A percentile compares a stretch with the other conserved stretches of the same genome.
Conservation (phyloP, 2,888 invertebrate genomes). For the Campoplex nolae region DNA sequence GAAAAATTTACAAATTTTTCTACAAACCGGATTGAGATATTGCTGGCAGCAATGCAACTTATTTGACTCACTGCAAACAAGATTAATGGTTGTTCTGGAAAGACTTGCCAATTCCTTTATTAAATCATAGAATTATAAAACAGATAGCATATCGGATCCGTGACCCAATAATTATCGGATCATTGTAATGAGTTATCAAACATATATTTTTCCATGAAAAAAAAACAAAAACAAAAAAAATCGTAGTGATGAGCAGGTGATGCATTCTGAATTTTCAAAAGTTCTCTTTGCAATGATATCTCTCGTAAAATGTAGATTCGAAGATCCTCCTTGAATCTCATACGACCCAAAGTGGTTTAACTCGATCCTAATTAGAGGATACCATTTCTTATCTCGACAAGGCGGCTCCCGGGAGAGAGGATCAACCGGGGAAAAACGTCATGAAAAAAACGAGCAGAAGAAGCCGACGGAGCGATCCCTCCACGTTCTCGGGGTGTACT, state of each 20-base stretch:
- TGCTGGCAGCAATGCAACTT: neutral
- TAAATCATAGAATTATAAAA: neutral
- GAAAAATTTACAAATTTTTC: neutral
- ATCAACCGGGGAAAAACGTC: slow-evolving; percentile 19
- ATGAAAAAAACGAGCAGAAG: slow-evolving; percentile 22
- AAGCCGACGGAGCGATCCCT: slow-evolving; percentile 34
- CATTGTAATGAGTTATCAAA: neutral
- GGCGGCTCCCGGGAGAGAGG: slow-evolving; percentile 51
- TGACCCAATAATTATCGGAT: slow-evolving; percentile 13
- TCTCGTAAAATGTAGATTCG: slow-evolving; percentile 54
- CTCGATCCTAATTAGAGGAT: slow-evolving; percentile 72
- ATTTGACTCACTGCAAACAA: too few relatives aligned
- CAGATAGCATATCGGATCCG: neutral
- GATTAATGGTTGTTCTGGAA: neutral
- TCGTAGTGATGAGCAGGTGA: slow-evolving; percentile 57
- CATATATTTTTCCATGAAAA: neutral
- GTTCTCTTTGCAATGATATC: slow-evolving; percentile 15
- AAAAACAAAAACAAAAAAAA: neutral
- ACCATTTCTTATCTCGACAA: slow-evolving; percentile 64
- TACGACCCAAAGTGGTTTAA: slow-evolving; percentile 67
- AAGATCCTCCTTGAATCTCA: slow-evolving; percentile 46
- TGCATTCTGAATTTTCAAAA: slow-evolving; percentile 35
- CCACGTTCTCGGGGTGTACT: slow-evolving; percentile 44
- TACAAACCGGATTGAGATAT: neutral
- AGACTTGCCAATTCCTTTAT: neutral